A percentile compares a stretch with the other conserved stretches of the same genome.
Conservation (phyloP, 2,797 vertebrate species). For the Sciaenops ocellatus region DNA sequence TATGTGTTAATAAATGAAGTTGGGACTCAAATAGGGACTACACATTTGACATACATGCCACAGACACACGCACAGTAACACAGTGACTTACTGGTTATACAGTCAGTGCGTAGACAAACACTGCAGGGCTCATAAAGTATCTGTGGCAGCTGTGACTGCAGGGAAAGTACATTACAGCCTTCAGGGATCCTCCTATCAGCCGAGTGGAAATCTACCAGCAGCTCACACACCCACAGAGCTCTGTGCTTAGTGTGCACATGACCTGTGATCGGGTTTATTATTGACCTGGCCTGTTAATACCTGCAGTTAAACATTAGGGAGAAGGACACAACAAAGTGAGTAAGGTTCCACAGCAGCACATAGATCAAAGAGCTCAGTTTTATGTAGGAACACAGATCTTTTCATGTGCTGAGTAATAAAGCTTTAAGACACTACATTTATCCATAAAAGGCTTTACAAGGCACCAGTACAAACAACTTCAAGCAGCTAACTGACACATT, state of each 20-base stretch:
- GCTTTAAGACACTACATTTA: too few species aligned
- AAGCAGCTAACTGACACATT: too few species aligned
- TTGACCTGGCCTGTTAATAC: slow-evolving; percentile 60
- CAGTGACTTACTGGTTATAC: neutral
- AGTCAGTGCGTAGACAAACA: neutral
- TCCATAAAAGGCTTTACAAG: too few species aligned
- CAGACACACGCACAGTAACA: neutral
- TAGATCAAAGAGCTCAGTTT: neutral
- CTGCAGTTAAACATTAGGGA: slow-evolving; percentile 61
- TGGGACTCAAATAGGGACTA: too few species aligned
- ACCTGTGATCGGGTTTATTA: slow-evolving; percentile 59
- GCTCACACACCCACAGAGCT: neutral
- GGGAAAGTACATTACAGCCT: neutral
- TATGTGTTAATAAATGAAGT: too few species aligned
- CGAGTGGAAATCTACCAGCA: slow-evolving; percentile 60
- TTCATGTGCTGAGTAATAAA: too few species aligned
- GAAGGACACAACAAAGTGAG: slow-evolving; percentile 1
- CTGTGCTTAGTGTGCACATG: slow-evolving; percentile 2
- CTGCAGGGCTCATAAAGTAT: neutral
- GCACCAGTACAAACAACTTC: too few species aligned
- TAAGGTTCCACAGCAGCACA: too few species aligned
- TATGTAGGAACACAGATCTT: too few species aligned
- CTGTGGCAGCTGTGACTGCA: neutral
- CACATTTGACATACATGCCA: too few species aligned
- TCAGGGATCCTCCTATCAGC: slow-evolving; percentile 8